These are phyloP conservation scores for Tragopan temminckii DNA, from an alignment of 2,797 vertebrate species.

Conservation along the genomic window DNA sequence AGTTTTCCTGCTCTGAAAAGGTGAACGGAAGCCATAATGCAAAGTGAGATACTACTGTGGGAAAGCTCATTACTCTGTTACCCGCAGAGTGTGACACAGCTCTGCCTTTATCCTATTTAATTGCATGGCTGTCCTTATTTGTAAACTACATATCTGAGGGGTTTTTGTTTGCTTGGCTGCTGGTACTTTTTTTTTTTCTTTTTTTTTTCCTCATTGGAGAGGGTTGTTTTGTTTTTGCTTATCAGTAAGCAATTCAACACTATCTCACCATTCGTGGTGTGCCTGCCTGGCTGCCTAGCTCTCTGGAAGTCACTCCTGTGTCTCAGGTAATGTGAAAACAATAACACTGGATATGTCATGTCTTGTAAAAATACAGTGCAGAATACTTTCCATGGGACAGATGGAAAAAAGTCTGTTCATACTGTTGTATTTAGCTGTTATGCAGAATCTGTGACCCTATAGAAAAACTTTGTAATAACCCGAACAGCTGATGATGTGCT, in stretches of 20 bases:
- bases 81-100: background rate
- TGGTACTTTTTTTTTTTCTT: background rate
- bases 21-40: background rate
- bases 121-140: background rate
- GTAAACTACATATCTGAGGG: background rate
- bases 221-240: background rate
- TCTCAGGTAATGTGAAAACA: background rate
- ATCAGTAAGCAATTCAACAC: background rate
- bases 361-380: background rate
- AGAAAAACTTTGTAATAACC: background rate
- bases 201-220: background rate
- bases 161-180: background rate
- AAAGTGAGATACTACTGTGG: background rate
- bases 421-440: background rate
- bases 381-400: background rate
- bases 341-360: background rate
- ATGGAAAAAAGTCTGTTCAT: background rate
- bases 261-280: background rate
- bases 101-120: background rate
- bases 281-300: background rate
- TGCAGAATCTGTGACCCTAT: background rate
- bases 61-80: background rate
- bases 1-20: background rate
- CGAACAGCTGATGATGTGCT: background rate
- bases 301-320: background rate